Conservation (phyloP, 1,140 invertebrate species). For the Drosophila rufa region DNA sequence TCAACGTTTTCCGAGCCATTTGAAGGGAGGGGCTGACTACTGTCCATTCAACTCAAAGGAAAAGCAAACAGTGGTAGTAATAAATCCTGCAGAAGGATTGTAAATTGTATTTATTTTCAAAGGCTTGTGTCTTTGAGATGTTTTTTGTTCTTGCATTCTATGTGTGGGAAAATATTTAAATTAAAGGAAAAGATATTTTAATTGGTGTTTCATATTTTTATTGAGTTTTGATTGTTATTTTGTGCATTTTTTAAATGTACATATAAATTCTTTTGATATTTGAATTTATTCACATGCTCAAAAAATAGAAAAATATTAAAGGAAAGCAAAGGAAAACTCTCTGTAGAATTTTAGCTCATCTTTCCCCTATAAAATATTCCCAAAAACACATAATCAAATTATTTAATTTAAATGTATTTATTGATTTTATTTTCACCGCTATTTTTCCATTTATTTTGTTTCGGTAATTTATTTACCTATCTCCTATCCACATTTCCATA, state of each 20-base stretch:
- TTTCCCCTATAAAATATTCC: background rate
- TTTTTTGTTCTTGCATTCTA: constrained; percentile 1
- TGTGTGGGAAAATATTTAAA: background rate
- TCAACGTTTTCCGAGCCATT: constrained; percentile 44
- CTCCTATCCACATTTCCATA: constrained; percentile 17
- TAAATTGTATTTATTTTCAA: constrained; percentile 14
- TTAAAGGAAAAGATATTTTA: background rate
- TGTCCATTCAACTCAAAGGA: constrained; percentile 23
- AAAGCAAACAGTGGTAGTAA: constrained; percentile 20
- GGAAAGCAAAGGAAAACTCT: background rate
- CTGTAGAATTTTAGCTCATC: too few relatives aligned
- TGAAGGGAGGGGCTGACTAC: constrained; percentile 10
- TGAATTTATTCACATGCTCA: background rate
- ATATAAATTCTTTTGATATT: background rate
- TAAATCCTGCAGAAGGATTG: constrained; percentile 34
- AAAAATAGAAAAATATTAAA: background rate
- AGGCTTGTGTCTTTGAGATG: constrained; percentile 22
- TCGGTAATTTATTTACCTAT: background rate
- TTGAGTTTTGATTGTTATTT: background rate
- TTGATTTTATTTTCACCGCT: background rate
- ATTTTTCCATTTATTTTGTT: background rate
- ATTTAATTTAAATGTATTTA: background rate
- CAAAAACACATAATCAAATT: background rate
- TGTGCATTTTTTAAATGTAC: background rate
- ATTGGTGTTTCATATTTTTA: background rate